A percentile compares a stretch with the other conserved stretches of the same genome.
phyloP scores from a whole-genome alignment of 2,113 vertebrate genomes.

The Siniperca knerii region DNA sequence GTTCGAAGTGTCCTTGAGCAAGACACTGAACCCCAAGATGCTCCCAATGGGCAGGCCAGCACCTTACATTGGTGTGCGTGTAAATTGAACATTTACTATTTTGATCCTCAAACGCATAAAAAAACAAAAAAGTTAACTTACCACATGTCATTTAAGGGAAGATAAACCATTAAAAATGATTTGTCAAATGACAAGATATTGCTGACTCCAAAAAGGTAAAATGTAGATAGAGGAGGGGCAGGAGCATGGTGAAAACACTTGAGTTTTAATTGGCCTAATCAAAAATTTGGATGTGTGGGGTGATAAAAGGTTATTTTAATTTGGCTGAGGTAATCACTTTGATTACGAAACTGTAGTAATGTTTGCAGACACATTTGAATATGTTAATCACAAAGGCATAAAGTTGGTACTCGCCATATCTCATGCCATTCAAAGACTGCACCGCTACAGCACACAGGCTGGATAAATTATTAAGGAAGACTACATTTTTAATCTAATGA shows the following conservation, averaged over 20 bases:
- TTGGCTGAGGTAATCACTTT: conserved; percentile 69
- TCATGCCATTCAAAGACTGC: conserved; percentile 50
- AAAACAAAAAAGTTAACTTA: neutral
- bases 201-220: conserved; percentile 20
- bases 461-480: conserved; percentile 68
- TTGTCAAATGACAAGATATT: conserved; percentile 27
- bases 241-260: conserved; percentile 53
- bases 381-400: conserved; percentile 61
- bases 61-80: too few species aligned
- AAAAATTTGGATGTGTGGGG: conserved; percentile 70
- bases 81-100: neutral
- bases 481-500: conserved; percentile 74
- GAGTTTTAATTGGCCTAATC: conserved; percentile 75
- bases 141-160: neutral
- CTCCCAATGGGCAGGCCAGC: too few species aligned
- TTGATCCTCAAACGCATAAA: conserved; percentile 7
- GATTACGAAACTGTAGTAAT: conserved; percentile 68
- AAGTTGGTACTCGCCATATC: conserved; percentile 16
- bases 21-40: too few species aligned
- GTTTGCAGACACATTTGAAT: conserved; percentile 71
- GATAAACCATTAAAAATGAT: conserved; percentile 9
- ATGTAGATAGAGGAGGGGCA: conserved; percentile 25
- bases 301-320: conserved; percentile 74
- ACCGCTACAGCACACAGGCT: neutral
- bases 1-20: too few species aligned